phyloP scores from a whole-genome alignment of 92 coral and sea anemone species.

The Heliopora coerulea region DNA sequence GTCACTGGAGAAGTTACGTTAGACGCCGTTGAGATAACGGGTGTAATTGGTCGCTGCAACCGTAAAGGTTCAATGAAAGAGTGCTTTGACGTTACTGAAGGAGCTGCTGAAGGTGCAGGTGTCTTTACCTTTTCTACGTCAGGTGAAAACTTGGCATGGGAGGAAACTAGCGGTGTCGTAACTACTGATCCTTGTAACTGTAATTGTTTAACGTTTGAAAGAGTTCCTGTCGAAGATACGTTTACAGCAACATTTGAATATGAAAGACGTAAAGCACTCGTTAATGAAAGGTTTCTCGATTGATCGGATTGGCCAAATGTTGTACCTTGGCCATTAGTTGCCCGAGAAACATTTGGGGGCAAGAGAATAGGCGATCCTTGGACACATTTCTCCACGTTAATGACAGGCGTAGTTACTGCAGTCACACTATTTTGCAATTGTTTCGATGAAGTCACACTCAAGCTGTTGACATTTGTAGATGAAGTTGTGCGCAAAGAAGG shows the following conservation, averaged over 20 bases:
- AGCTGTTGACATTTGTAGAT: neutral
- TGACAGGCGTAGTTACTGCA: neutral
- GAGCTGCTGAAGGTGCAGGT: no score
- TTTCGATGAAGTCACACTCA: neutral
- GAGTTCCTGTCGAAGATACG: neutral
- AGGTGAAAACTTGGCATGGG: no score
- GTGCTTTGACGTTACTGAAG: neutral
- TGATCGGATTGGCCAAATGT: neutral
- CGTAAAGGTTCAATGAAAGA: neutral
- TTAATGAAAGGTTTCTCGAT: neutral
- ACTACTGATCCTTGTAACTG: neutral
- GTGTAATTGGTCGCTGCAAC: neutral
- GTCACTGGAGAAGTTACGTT: no score
- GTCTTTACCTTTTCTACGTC: no score
- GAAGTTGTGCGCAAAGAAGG: neutral
- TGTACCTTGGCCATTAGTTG: neutral
- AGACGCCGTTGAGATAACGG: neutral
- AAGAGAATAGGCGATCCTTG: neutral
- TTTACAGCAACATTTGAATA: neutral
- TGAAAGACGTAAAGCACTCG: neutral
- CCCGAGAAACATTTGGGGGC: neutral
- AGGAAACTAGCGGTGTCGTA: no score
- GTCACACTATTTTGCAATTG: neutral
- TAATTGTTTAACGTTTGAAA: neutral
- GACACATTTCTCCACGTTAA: neutral